A percentile compares a stretch with the other conserved stretches of the same genome.
Evolutionary conservation across 2,888 invertebrate species (phyloP).

Genomic region (Catocala sponsa): DNA sequence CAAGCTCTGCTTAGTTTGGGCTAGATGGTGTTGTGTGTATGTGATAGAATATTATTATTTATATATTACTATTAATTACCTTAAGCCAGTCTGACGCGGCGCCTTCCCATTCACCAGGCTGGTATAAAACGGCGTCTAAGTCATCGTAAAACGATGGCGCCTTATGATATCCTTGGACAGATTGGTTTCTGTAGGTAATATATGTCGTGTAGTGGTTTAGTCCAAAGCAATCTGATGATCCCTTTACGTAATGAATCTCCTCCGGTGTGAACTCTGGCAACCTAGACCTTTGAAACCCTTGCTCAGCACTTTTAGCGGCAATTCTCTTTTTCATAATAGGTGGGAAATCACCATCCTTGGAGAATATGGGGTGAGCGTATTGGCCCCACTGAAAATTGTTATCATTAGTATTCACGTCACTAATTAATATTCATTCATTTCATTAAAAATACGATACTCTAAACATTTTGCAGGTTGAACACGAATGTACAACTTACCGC

Average conservation of each 20-base stretch:
- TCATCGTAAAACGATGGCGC: constrained; percentile 60
- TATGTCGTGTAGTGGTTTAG: constrained; percentile 90
- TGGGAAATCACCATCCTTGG: constrained; percentile 89
- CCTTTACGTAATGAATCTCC: constrained; percentile 88
- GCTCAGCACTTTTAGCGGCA: constrained; percentile 83
- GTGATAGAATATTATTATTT: too few species aligned
- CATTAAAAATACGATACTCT: too few species aligned
- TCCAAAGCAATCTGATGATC: constrained; percentile 90
- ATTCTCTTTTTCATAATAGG: constrained; percentile 87
- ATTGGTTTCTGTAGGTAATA: constrained; percentile 70
- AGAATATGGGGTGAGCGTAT: constrained; percentile 89
- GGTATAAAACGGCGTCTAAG: constrained; percentile 35
- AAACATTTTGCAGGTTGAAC: too few species aligned
- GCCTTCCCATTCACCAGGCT: constrained; percentile 35
- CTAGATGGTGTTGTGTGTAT: too few species aligned
- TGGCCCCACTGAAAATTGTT: constrained; percentile 78
- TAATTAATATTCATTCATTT: too few species aligned
- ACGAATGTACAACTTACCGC: too few species aligned
- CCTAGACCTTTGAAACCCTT: constrained; percentile 87
- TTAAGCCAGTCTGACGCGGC: constrained; percentile 27
- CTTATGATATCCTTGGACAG: constrained; percentile 38
- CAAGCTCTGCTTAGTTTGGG: too few species aligned
- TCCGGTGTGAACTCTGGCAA: constrained; percentile 87
- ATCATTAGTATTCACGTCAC: too few species aligned
- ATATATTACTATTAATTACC: constrained; percentile 23